These are phyloP conservation scores for Heptranchias perlo DNA, from an alignment of 2,113 vertebrate species.

Conservation along the genomic window DNA sequence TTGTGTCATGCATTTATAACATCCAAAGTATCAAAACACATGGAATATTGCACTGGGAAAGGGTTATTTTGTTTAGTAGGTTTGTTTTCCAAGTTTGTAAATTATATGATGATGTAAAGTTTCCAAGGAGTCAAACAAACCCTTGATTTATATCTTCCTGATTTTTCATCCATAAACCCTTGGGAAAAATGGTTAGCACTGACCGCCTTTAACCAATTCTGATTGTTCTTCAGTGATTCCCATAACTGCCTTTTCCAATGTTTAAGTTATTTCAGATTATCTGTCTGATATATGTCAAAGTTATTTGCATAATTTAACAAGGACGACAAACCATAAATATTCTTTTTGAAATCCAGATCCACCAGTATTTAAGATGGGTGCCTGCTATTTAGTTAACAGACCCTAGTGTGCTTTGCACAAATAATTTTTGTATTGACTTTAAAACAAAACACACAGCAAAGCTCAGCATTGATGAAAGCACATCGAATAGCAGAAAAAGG, in stretches of 20 bases:
- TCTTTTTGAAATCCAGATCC: background rate
- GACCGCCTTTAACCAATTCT: background rate
- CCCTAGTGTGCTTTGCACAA: background rate
- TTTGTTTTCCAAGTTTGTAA: background rate
- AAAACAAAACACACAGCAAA: background rate
- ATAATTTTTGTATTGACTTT: background rate
- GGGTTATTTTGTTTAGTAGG: background rate
- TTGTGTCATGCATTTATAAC: background rate
- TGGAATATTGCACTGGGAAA: background rate
- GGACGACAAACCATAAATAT: background rate
- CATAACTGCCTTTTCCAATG: background rate
- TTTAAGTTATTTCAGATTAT: background rate
- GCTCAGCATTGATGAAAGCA: background rate
- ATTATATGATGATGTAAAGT: background rate
- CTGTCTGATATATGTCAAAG: background rate
- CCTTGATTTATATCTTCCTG: background rate
- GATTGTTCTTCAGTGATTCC: background rate
- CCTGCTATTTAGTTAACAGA: background rate
- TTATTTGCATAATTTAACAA: background rate
- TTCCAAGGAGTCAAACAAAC: background rate
- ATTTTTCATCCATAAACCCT: background rate
- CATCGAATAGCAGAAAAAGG: background rate
- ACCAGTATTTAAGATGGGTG: background rate
- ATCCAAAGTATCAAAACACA: background rate
- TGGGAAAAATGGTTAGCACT: background rate